Percentiles rank a stretch among this genome's conserved stretches.
Evolutionary conservation across 2,888 invertebrate genomes (phyloP).

Genomic region (Mantis religiosa): DNA sequence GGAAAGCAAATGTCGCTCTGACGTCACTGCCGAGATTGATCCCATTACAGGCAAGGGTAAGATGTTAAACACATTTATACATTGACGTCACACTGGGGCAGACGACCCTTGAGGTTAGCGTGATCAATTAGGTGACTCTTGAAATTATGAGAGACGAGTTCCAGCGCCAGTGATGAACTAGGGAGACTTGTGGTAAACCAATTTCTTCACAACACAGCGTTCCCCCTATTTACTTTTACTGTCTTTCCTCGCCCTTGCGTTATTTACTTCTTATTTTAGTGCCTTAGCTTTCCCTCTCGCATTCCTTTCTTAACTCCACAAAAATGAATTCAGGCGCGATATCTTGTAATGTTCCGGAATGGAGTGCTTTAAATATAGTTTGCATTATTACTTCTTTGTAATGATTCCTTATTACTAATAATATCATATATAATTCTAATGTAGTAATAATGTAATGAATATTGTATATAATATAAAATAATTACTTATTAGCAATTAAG

Average conservation of each 20-base stretch:
- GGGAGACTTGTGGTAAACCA: background rate
- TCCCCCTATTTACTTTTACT: background rate
- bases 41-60: background rate
- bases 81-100: background rate
- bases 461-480: too few relatives aligned
- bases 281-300: background rate
- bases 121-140: background rate
- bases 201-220: background rate
- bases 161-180: background rate
- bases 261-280: background rate
- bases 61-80: background rate
- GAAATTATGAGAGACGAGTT: background rate
- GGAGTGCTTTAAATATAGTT: too few relatives aligned
- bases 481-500: too few relatives aligned
- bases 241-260: background rate
- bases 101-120: background rate
- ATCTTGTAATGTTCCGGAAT: too few relatives aligned
- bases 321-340: background rate
- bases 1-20: background rate
- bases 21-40: background rate
- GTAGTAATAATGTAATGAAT: too few relatives aligned
- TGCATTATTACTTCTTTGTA: too few relatives aligned
- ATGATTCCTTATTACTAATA: too few relatives aligned
- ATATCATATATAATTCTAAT: too few relatives aligned
- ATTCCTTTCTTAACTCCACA: background rate